phyloP scores from a whole-genome alignment of 2,888 invertebrate species.

The Hartigia nigra region DNA sequence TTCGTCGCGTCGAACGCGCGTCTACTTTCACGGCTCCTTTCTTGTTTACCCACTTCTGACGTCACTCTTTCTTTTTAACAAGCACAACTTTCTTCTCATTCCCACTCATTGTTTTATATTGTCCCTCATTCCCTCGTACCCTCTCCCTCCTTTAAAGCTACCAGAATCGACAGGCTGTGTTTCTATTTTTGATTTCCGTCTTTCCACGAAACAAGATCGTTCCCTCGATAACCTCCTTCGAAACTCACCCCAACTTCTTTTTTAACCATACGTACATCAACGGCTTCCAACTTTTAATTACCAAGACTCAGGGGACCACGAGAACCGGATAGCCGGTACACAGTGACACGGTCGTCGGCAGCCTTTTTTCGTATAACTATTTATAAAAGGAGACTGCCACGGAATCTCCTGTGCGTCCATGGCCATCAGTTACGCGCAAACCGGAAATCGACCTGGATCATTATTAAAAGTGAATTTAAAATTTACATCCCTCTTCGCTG shows the following conservation, averaged over 20 bases:
- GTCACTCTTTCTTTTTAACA: not conserved
- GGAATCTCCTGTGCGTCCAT: not conserved
- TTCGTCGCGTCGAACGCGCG: constrained; percentile 6
- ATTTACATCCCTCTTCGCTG: not conserved
- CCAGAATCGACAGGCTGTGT: not conserved
- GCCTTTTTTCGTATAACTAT: not conserved
- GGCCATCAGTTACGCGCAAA: not conserved
- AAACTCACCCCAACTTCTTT: not conserved
- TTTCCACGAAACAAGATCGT: not conserved
- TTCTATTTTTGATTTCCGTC: not conserved
- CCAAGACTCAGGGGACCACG: not conserved
- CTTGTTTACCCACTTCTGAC: constrained; percentile 15
- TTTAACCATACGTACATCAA: not conserved
- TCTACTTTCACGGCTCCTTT: not conserved
- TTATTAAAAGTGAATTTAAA: not conserved
- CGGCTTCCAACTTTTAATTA: not conserved
- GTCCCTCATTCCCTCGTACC: not conserved
- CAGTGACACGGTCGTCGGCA: not conserved
- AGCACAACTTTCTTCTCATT: not conserved
- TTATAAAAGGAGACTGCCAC: not conserved
- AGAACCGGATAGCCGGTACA: not conserved
- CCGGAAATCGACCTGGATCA: not conserved
- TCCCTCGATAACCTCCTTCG: not conserved
- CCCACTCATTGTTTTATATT: not conserved
- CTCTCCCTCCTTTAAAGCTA: not conserved